Base-by-base conservation (phyloP, 2,797 vertebrate genomes). In the Lithobates sylvaticus region DNA sequence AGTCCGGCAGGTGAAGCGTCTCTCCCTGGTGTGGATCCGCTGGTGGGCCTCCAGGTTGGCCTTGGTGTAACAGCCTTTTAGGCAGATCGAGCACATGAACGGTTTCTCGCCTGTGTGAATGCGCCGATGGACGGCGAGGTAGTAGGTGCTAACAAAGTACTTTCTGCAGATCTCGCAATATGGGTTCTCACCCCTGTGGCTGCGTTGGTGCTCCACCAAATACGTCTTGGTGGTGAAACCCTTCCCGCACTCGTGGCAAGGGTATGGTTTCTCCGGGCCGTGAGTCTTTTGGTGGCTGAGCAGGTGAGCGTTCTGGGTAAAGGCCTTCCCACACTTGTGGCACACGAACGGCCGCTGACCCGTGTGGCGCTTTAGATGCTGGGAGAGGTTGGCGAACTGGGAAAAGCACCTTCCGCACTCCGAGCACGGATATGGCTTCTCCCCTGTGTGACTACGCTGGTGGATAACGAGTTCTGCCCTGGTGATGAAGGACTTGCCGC, bases 151-250 rank as follows among this genome's bases (percentile, higher is more conserved):
- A 6, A 26, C n/a, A 12, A 65, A 88, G 36, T 68, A 10, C 42
- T 86, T 86, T 69, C 84, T 77, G 0, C 84, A 86, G 3, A 84
- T 77, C 0, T 29, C 44, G 15, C 86, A 86, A 27, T 70, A 81
- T 1, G 77, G 77, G 34, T 50, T 64, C 58, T 77, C 54, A 0
- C 76, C 76, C 7, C 27, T 65, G 61, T 65, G 61, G 12, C 54
- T 81, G 21, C 68, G 69, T 39, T 80, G 64, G 27, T 80, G 78
- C 34, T 44, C 18, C 36, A 67, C 78, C 29, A 80, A 36, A 29
- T 42, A 13, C 23, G 44, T 39, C 65, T 69, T 68, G 16, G 39
- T 36, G 3, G 65, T 44, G 42, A 80, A 69, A 2, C 78, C 65
- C 42, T 80, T 80, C 3, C 78, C 78, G 4, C 78, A 80, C 10